These are phyloP conservation scores for Leptopilina syphax DNA, from an alignment of 2,888 invertebrate species.

Conservation along the genomic window DNA sequence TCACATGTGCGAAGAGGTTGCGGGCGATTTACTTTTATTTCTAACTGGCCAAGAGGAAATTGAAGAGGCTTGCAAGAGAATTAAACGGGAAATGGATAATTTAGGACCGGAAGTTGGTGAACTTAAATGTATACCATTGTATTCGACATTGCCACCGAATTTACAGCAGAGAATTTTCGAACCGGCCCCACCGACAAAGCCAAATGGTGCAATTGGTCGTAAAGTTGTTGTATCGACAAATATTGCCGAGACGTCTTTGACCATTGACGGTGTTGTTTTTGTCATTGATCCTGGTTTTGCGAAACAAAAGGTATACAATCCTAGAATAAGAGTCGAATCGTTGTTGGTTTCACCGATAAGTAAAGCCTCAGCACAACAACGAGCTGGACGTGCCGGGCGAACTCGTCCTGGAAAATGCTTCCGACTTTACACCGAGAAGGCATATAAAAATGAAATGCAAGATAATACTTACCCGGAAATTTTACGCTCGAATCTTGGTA, in stretches of 20 bases:
- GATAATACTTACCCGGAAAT: conserved; percentile 99
- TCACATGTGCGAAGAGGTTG: conserved; percentile 95
- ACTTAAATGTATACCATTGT: conserved; percentile 97
- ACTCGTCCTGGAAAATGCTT: conserved; percentile 99
- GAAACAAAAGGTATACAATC: conserved; percentile 97
- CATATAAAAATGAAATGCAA: conserved; percentile 98
- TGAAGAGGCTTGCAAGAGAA: conserved; percentile 98
- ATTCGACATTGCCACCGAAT: conserved; percentile 98
- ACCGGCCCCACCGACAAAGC: conserved; percentile 93
- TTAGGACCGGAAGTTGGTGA: conserved; percentile 98
- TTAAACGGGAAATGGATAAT: conserved; percentile 97
- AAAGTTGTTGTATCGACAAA: conserved; percentile 99
- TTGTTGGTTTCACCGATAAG: conserved; percentile 98
- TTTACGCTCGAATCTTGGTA: conserved; percentile 93
- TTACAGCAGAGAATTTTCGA: conserved; percentile 98
- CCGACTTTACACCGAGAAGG: conserved; percentile 95
- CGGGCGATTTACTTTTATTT: conserved; percentile 95
- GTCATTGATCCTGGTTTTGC: conserved; percentile 99
- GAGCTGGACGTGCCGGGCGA: conserved; percentile 98
- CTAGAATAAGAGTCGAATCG: conserved; percentile 95
- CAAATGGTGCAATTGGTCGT: conserved; percentile 92
- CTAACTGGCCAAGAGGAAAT: conserved; percentile 96
- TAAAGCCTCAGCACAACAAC: conserved; percentile 98
- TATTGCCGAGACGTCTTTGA: conserved; percentile 99
- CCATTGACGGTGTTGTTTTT: conserved; percentile 99